Conservation (phyloP, 35 echinoderm and acorn worm genomes). For the Ophioderma brevispina region DNA sequence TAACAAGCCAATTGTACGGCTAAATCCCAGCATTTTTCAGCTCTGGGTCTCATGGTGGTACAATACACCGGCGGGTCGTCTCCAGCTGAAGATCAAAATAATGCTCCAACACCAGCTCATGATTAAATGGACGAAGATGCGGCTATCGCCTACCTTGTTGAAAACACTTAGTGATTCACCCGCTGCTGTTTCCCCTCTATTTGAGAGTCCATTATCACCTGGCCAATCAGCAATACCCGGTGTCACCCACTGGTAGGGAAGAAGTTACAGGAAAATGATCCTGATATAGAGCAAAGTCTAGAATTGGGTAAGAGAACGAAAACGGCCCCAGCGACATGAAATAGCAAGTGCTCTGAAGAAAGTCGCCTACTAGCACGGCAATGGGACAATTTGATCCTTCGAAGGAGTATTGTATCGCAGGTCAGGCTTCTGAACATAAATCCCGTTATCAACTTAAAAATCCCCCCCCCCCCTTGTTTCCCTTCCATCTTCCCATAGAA, state of each 20-base stretch:
- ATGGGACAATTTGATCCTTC: constrained; percentile 9
- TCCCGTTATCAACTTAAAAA: no score
- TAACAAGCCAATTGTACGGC: not conserved
- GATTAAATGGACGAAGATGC: not conserved
- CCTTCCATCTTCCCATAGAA: not conserved
- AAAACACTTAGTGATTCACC: not conserved
- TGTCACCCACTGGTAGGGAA: not conserved
- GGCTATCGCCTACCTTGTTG: no score
- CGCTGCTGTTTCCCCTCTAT: not conserved
- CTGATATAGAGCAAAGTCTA: not conserved
- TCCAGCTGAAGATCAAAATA: not conserved
- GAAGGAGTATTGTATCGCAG: constrained; percentile 7
- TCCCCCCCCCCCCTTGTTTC: no score
- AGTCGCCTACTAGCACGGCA: constrained; percentile 22
- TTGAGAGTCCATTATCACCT: not conserved
- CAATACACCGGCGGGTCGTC: no score
- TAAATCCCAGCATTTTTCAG: not conserved
- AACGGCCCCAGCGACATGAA: not conserved
- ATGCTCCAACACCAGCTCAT: not conserved
- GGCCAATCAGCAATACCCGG: not conserved
- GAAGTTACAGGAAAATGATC: not conserved
- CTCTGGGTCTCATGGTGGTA: no score
- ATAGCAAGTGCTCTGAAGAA: not conserved
- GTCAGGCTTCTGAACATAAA: not conserved
- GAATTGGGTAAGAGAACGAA: constrained; percentile 6